Evolutionary conservation across 2,113 vertebrate species (phyloP).

Genomic region (Hemibagrus wyckioides): DNA sequence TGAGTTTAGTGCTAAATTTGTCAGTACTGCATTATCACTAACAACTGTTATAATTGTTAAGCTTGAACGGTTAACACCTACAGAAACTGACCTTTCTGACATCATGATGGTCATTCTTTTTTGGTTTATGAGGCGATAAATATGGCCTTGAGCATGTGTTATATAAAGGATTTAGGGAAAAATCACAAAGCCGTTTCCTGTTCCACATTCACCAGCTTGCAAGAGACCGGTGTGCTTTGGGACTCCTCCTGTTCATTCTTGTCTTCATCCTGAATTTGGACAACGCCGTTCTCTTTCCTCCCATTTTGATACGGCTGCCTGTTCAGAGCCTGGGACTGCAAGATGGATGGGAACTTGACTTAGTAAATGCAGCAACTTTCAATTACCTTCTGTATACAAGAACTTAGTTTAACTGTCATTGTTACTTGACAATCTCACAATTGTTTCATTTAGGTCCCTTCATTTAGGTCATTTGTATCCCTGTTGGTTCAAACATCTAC

Average conservation of each 20-base stretch:
- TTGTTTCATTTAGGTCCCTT: too few relatives aligned
- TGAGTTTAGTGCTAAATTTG: neutral
- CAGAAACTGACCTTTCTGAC: neutral
- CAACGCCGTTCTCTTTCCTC: constrained; percentile 72
- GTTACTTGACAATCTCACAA: neutral
- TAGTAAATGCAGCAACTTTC: neutral
- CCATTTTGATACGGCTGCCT: constrained; percentile 53
- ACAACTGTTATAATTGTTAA: neutral
- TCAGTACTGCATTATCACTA: neutral
- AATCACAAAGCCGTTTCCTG: constrained; percentile 82
- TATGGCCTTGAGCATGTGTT: neutral
- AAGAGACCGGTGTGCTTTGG: constrained; percentile 22
- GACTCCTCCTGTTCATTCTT: constrained; percentile 57
- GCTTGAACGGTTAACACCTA: neutral
- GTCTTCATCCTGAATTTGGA: constrained; percentile 56
- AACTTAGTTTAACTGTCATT: neutral
- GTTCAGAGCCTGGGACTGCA: constrained; percentile 63
- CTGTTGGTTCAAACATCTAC: neutral
- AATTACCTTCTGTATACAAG: neutral
- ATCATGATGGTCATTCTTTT: neutral
- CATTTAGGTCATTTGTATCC: too few relatives aligned
- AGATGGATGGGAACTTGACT: neutral
- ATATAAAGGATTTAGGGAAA: neutral
- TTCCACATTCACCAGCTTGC: constrained; percentile 61
- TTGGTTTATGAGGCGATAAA: neutral